Conservation (phyloP, 2,888 invertebrate genomes). For the Acronicta leporina region DNA sequence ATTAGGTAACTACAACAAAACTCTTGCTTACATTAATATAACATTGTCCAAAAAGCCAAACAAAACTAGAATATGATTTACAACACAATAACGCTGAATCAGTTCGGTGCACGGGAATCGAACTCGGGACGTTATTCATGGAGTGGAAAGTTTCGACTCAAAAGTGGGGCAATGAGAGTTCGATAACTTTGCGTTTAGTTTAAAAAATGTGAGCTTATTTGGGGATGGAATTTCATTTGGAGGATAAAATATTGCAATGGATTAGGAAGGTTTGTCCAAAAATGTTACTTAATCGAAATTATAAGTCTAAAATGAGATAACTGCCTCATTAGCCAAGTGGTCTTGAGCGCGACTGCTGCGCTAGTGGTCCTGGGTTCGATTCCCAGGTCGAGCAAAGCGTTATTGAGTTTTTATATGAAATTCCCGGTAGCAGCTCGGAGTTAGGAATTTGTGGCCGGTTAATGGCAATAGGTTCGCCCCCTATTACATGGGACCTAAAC, state of each 20-base stretch:
- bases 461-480: no score
- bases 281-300: no score
- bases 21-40: slow-evolving; percentile 40
- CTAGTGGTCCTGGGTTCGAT: no score
- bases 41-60: slow-evolving; percentile 18
- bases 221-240: slow-evolving; percentile 4
- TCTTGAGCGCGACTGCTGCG: no score
- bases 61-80: slow-evolving; percentile 53
- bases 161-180: slow-evolving; percentile 57
- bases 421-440: no score
- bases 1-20: slow-evolving; percentile 28
- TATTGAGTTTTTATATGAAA: no score
- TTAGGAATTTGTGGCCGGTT: no score
- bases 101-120: slow-evolving; percentile 39
- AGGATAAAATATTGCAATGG: not conserved
- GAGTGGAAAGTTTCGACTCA: slow-evolving; percentile 46
- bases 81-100: slow-evolving; percentile 46
- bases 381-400: no score
- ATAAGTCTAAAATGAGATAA: no score
- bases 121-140: slow-evolving; percentile 58
- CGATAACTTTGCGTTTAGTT: slow-evolving; percentile 39
- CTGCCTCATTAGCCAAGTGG: no score
- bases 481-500: no score
- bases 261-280: no score
- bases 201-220: slow-evolving; percentile 35